Conservation (phyloP, 2,888 invertebrate species). For the Zootermopsis nevadensis region DNA sequence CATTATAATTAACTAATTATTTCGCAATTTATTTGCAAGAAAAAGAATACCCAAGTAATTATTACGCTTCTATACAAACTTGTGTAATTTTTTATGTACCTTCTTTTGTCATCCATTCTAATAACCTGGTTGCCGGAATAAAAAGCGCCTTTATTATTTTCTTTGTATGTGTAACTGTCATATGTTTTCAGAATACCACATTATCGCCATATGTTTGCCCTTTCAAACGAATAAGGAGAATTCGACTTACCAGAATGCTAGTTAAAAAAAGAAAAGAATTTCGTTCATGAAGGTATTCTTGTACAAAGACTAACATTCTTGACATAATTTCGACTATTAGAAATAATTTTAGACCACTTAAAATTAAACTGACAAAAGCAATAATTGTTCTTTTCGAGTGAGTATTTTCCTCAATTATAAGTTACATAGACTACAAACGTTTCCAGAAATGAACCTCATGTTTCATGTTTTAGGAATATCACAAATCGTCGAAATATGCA, state of each 20-base stretch:
- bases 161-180: not conserved
- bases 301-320: not conserved
- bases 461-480: too few species aligned
- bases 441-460: too few species aligned
- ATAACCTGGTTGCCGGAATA: not conserved
- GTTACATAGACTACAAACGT: too few species aligned
- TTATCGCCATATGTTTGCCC: not conserved
- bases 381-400: too few species aligned
- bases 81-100: not conserved
- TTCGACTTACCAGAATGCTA: not conserved
- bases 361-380: too few species aligned
- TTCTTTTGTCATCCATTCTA: conserved; percentile 13
- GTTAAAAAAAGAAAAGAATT: not conserved
- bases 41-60: not conserved
- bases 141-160: not conserved
- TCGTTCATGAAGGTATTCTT: not conserved
- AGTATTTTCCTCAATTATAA: too few species aligned
- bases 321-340: too few species aligned
- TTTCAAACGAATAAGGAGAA: not conserved
- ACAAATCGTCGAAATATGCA: too few species aligned
- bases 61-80: conserved; percentile 5
- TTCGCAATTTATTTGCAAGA: conserved; percentile 5
- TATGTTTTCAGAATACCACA: not conserved
- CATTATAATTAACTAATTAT: conserved; percentile 10
- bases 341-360: too few species aligned